Evolutionary conservation across 2,888 invertebrate genomes (phyloP).

Genomic region (Thysanoteuthis rhombus): DNA sequence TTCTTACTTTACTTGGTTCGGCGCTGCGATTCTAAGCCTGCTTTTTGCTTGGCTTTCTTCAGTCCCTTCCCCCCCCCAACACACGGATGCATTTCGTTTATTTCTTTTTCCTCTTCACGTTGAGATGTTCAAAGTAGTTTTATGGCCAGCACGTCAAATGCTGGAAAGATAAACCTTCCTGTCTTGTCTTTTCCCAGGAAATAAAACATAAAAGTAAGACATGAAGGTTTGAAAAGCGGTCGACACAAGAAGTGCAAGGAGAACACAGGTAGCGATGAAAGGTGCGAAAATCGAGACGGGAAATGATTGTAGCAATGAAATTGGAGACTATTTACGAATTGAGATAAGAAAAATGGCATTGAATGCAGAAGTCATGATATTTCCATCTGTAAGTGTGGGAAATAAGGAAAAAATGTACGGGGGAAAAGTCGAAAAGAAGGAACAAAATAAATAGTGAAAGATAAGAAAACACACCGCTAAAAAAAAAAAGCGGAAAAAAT

Average conservation of each 20-base stretch:
- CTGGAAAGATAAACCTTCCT: neutral
- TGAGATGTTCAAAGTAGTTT: neutral
- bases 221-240: neutral
- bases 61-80: neutral
- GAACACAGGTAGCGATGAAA: neutral
- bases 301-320: conserved; percentile 12
- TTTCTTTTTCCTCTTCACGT: neutral
- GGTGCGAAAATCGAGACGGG: neutral
- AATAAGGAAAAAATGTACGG: neutral
- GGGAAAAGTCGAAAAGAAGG: neutral
- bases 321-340: neutral
- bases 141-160: neutral
- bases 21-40: neutral
- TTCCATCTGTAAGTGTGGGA: neutral
- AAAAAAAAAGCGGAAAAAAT: neutral
- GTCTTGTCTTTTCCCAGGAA: neutral
- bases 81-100: neutral
- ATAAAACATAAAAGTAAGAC: neutral
- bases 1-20: neutral
- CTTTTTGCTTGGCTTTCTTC: neutral
- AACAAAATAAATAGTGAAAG: neutral
- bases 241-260: neutral
- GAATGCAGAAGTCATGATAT: neutral
- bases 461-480: neutral
- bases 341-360: neutral